A percentile compares a stretch with the other conserved stretches of the same genome.
Conservation (phyloP, 2,888 invertebrate species). For the Cryptocephalus moraei region DNA sequence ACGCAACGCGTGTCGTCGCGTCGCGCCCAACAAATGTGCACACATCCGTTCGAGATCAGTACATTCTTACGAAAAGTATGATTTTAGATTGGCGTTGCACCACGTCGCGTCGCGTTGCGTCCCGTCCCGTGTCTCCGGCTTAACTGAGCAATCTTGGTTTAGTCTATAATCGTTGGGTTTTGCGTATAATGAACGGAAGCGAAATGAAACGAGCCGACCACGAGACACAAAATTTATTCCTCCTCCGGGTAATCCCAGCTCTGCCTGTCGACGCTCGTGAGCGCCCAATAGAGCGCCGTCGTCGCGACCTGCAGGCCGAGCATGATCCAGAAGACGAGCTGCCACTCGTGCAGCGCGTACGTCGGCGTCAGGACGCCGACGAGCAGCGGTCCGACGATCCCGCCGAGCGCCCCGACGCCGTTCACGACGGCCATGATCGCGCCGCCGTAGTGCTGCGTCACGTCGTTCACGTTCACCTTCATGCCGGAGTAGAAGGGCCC, state of each 20-base stretch:
- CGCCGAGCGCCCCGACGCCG: slow-evolving; percentile 1
- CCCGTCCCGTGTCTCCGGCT: no score
- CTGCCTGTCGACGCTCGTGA: slow-evolving; percentile 3
- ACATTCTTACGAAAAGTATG: no score
- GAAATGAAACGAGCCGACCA: not conserved
- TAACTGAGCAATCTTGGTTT: no score
- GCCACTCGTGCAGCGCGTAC: not conserved
- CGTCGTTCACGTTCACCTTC: slow-evolving; percentile 5
- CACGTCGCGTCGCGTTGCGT: no score
- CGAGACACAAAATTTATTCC: not conserved
- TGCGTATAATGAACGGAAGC: no score
- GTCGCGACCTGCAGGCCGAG: not conserved
- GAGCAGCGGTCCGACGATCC: not conserved
- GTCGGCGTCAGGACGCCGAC: slow-evolving; percentile 2
- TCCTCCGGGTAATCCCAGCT: slow-evolving; percentile 2
- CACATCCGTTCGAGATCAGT: no score
- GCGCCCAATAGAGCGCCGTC: not conserved
- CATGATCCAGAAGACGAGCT: slow-evolving; percentile 2
- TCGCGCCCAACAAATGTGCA: no score
- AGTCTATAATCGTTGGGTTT: no score
- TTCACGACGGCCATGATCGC: slow-evolving; percentile 4
- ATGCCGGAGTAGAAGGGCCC: slow-evolving; percentile 4
- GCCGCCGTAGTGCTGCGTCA: slow-evolving; percentile 4
- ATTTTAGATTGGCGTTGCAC: no score
- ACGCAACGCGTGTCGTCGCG: no score